A percentile compares a stretch with the other conserved stretches of the same genome.
Evolutionary conservation across 2,888 invertebrate species (phyloP).

Genomic region (Orchesella flavescens): DNA sequence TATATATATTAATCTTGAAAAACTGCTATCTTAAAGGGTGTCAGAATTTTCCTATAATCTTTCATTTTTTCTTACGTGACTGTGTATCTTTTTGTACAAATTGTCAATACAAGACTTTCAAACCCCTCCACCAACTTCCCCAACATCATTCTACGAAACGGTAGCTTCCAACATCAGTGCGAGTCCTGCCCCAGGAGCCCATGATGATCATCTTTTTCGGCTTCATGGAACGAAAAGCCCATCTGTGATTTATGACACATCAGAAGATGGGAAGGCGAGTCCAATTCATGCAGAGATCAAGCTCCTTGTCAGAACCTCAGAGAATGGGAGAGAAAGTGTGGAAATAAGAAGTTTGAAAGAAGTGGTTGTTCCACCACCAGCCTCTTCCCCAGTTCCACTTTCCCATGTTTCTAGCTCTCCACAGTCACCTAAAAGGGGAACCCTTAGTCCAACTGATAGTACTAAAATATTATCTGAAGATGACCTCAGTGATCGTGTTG

Average conservation of each 20-base stretch:
- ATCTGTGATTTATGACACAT: constrained; percentile 49
- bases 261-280: constrained; percentile 68
- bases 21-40: background rate
- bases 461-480: constrained; percentile 72
- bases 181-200: constrained; percentile 43
- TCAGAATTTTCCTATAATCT: background rate
- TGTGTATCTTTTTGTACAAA: constrained; percentile 17
- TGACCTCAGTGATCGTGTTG: constrained; percentile 65
- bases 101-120: constrained; percentile 35
- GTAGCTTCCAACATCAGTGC: constrained; percentile 48
- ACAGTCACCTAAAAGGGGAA: constrained; percentile 62
- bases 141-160: constrained; percentile 59
- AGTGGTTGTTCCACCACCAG: constrained; percentile 72
- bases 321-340: constrained; percentile 76
- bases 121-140: constrained; percentile 54
- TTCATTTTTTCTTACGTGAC: background rate
- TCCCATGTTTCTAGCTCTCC: constrained; percentile 39
- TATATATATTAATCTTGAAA: background rate
- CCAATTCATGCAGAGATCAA: constrained; percentile 76
- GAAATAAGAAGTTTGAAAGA: constrained; percentile 76
- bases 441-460: constrained; percentile 72
- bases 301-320: constrained; percentile 76
- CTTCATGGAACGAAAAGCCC: constrained; percentile 56
- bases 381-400: constrained; percentile 17
- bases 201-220: constrained; percentile 44